Conservation (phyloP, 2,113 vertebrate genomes). For the Poicephalus meyeri region DNA sequence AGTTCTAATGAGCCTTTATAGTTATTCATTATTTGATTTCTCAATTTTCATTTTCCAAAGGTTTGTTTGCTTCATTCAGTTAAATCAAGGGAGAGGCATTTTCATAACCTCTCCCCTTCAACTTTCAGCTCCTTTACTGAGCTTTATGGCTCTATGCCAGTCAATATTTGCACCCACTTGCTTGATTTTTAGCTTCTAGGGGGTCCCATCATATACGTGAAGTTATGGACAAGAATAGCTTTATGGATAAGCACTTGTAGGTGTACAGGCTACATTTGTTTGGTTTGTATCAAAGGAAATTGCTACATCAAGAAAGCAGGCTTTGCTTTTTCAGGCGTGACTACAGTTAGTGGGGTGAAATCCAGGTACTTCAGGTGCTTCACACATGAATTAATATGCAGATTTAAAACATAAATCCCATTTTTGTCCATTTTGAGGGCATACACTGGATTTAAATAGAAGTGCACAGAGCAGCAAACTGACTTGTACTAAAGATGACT, state of each 20-base stretch:
- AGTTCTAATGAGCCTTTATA: constrained; percentile 37
- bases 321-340: neutral
- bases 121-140: neutral
- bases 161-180: neutral
- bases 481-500: neutral
- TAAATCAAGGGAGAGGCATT: neutral
- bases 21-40: constrained; percentile 40
- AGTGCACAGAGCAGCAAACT: neutral
- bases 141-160: rapidly evolving
- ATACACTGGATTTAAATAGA: neutral
- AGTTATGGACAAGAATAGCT: neutral
- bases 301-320: rapidly evolving
- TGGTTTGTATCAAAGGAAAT: neutral
- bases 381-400: neutral
- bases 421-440: neutral
- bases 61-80: neutral
- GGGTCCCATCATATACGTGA: neutral
- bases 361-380: neutral
- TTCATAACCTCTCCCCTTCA: neutral
- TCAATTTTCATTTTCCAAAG: constrained; percentile 19
- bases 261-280: neutral
- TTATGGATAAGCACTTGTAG: neutral
- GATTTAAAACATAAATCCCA: neutral
- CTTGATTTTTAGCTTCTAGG: neutral
- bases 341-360: neutral